Percentiles rank a stretch among this genome's conserved stretches.
Evolutionary conservation across 2,797 vertebrate genomes (phyloP).

Genomic region (Molothrus aeneus): DNA sequence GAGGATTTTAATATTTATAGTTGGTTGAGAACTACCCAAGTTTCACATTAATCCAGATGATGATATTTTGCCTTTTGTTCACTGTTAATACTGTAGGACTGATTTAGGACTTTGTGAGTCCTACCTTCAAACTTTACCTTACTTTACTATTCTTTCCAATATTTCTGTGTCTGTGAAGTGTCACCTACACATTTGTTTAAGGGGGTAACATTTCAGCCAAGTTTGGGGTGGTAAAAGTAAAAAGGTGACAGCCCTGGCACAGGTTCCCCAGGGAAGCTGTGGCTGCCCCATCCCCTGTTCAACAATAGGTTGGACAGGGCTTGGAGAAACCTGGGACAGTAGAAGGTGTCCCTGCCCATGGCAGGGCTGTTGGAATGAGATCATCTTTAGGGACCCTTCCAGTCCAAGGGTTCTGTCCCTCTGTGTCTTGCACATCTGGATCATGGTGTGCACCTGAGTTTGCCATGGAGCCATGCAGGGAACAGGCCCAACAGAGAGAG

Average conservation of each 20-base stretch:
- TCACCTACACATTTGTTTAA: background rate
- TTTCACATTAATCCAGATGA: background rate
- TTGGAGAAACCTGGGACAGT: background rate
- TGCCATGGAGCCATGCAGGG: accelerated
- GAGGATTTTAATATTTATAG: background rate
- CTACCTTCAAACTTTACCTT: background rate
- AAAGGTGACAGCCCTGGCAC: background rate
- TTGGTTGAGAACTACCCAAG: background rate
- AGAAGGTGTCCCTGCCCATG: background rate
- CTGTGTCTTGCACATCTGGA: background rate
- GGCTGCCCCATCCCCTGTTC: background rate
- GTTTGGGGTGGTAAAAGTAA: background rate
- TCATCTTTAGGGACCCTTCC: background rate
- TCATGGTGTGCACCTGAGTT: accelerated
- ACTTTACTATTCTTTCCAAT: background rate
- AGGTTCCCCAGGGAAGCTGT: background rate
- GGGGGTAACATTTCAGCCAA: background rate
- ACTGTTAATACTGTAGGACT: background rate
- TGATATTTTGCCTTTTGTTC: background rate
- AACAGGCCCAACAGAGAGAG: background rate
- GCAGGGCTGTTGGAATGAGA: background rate
- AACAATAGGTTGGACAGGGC: accelerated
- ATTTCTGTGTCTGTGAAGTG: background rate
- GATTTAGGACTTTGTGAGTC: background rate
- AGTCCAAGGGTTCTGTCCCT: background rate